Evolutionary conservation across 2,797 vertebrate species (phyloP).

Genomic region (Peromyscus aztecus): DNA sequence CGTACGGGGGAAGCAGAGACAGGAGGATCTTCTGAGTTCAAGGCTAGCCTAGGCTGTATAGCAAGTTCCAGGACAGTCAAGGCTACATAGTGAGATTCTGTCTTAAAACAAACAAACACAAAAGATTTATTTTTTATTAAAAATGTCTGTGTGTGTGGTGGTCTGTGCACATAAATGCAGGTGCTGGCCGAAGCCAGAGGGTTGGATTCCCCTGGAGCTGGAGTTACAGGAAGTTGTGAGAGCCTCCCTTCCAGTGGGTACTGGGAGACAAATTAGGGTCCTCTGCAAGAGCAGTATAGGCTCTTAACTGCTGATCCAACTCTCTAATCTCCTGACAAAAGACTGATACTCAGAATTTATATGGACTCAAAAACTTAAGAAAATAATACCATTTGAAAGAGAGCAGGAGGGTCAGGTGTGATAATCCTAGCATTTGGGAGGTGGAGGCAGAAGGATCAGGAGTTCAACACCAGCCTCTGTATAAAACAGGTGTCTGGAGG

Average conservation of each 20-base stretch:
- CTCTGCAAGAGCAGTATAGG: neutral
- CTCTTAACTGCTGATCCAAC: neutral
- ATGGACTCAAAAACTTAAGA: neutral
- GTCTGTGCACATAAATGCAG: neutral
- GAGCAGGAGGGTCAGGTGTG: neutral
- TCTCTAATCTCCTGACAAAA: neutral
- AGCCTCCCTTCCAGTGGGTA: too few species aligned
- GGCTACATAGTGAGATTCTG: too few species aligned
- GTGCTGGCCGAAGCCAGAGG: neutral
- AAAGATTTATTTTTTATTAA: neutral
- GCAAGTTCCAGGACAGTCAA: neutral
- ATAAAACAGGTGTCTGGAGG: neutral
- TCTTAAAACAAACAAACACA: too few species aligned
- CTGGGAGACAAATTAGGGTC: too few species aligned
- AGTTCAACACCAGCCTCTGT: too few species aligned
- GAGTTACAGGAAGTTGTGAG: too few species aligned
- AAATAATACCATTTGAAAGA: neutral
- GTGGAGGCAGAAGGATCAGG: too few species aligned
- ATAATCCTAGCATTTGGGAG: neutral
- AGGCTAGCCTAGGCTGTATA: neutral
- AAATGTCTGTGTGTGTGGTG: neutral
- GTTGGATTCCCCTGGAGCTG: too few species aligned
- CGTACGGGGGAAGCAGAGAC: neutral
- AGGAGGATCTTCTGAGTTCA: neutral
- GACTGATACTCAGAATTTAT: neutral